Evolutionary conservation across 2,888 invertebrate species (phyloP).

Genomic region (Cordilura impudica): DNA sequence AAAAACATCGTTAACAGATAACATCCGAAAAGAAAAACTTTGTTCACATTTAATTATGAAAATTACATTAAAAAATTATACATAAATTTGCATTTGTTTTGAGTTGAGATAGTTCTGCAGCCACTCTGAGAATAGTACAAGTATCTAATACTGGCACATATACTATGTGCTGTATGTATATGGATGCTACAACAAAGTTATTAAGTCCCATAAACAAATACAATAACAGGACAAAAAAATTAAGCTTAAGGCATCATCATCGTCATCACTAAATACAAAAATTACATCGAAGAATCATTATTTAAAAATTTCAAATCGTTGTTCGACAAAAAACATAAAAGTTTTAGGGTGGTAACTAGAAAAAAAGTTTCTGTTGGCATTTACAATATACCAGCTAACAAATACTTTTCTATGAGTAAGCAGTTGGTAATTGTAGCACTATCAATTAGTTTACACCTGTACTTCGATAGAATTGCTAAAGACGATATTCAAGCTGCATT

Average conservation of each 20-base stretch:
- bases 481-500: too few species aligned
- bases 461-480: too few species aligned
- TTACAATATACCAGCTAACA: too few species aligned
- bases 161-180: not conserved
- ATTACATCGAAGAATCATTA: slow-evolving; percentile 33
- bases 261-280: slow-evolving; percentile 19
- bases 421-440: not conserved
- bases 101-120: slow-evolving; percentile 19
- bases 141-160: not conserved
- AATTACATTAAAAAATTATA: slow-evolving; percentile 62
- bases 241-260: slow-evolving; percentile 32
- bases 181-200: not conserved
- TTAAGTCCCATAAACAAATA: not conserved
- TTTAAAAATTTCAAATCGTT: slow-evolving; percentile 19
- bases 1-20: not conserved
- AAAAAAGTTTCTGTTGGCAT: slow-evolving; percentile 21
- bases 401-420: not conserved
- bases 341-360: slow-evolving; percentile 19
- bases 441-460: slow-evolving; percentile 11
- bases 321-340: slow-evolving; percentile 15
- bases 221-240: slow-evolving; percentile 4
- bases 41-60: slow-evolving; percentile 69
- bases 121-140: not conserved
- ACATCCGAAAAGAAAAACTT: not conserved
- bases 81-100: slow-evolving; percentile 68